phyloP scores from a whole-genome alignment of 2,888 invertebrate genomes.

The Muschampia plurimacula region DNA sequence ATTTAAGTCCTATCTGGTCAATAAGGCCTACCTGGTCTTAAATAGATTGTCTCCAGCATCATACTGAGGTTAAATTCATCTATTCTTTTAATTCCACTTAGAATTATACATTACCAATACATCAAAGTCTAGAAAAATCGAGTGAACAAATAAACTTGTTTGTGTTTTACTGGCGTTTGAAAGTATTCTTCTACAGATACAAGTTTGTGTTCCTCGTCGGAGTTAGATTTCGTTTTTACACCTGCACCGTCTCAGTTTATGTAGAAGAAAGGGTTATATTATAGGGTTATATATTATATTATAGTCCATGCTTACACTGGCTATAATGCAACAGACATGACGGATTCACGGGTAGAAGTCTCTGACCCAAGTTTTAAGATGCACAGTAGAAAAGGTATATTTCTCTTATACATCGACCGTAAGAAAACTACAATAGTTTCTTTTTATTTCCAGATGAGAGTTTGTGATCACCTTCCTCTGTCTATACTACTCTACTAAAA shows the following conservation, averaged over 20 bases:
- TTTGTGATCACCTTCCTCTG: background rate
- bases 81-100: background rate
- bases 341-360: background rate
- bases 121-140: conserved; percentile 15
- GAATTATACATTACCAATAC: background rate
- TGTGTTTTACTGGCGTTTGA: conserved; percentile 29
- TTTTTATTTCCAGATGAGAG: background rate
- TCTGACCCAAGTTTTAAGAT: background rate
- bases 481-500: no score
- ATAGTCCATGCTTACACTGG: background rate
- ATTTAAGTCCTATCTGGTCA: no score
- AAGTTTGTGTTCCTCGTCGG: background rate
- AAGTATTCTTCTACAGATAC: background rate
- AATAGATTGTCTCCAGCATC: no score
- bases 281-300: no score
- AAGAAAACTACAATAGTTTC: no score
- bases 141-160: conserved; percentile 21
- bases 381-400: background rate
- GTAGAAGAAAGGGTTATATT: background rate
- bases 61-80: no score
- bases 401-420: no score
- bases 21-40: no score
- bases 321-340: no score
- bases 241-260: background rate
- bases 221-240: conserved; percentile 6